A percentile compares a stretch with the other conserved stretches of the same genome.
phyloP scores from a whole-genome alignment of 2,113 vertebrate species.

The Notechis scutatus region DNA sequence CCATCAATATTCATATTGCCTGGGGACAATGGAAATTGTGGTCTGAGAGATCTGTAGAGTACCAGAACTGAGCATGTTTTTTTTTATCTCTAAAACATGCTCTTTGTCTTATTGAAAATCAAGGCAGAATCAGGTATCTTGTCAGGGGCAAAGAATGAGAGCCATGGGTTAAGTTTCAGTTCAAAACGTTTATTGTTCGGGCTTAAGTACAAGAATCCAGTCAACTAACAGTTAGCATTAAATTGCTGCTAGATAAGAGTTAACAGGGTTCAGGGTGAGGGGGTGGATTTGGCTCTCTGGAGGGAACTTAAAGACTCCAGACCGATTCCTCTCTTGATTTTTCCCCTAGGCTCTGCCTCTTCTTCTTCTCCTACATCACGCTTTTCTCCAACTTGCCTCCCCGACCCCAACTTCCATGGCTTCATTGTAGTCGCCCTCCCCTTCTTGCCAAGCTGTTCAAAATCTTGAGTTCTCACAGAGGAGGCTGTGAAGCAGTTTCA shows the following conservation, averaged over 20 bases:
- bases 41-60: background rate
- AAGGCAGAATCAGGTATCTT: background rate
- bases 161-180: background rate
- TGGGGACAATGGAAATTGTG: background rate
- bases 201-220: background rate
- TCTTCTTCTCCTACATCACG: no score
- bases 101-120: background rate
- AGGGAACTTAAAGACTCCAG: background rate
- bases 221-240: background rate
- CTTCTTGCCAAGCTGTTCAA: background rate
- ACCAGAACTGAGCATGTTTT: background rate
- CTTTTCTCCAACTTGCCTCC: no score
- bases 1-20: background rate
- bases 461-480: background rate
- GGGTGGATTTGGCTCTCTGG: background rate
- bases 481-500: background rate
- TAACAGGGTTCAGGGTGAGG: background rate
- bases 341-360: background rate
- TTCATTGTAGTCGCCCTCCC: background rate
- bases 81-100: background rate
- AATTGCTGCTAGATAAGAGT: background rate
- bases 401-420: background rate
- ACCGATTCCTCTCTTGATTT: background rate
- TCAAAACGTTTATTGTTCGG: background rate
- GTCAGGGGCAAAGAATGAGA: background rate